Percentiles rank a stretch among this genome's conserved stretches.
These are phyloP conservation scores for Drosophila birchii DNA, from an alignment of 2,888 invertebrate genomes.

Conservation along the genomic window DNA sequence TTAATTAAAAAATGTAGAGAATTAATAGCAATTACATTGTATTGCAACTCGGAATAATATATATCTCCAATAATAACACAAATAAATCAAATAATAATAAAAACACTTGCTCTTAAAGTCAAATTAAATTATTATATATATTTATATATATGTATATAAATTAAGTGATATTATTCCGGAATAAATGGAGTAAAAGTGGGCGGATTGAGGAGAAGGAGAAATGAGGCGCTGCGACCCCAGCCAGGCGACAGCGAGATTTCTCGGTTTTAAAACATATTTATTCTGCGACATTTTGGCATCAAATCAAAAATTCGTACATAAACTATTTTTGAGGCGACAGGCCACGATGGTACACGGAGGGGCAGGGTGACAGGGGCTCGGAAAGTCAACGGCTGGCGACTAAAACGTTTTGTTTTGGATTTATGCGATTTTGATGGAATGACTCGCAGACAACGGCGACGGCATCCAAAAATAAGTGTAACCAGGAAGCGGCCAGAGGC, in stretches of 20 bases:
- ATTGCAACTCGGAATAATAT: no score
- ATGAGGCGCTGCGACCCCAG: not conserved
- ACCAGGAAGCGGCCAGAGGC: constrained; percentile 43
- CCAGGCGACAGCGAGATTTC: constrained; percentile 10
- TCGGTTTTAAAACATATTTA: constrained; percentile 58
- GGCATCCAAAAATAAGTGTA: constrained; percentile 51
- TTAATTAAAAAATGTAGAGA: no score
- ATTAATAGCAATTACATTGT: no score
- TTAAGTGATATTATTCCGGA: not conserved
- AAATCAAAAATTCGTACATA: constrained; percentile 77
- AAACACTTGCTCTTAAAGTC: not conserved
- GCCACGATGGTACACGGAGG: not conserved
- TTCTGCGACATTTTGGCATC: constrained; percentile 76
- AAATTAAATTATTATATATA: not conserved
- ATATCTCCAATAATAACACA: no score
- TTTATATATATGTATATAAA: not conserved
- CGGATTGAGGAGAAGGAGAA: not conserved
- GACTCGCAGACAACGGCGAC: constrained; percentile 55
- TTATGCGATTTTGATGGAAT: constrained; percentile 79
- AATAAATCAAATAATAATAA: not conserved
- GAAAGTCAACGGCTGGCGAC: constrained; percentile 53
- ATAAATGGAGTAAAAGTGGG: constrained; percentile 6
- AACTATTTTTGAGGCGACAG: constrained; percentile 72
- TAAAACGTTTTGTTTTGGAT: constrained; percentile 75
- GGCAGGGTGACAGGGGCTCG: not conserved